These are phyloP conservation scores for Galeruca laticollis DNA, from an alignment of 2,888 invertebrate genomes.

Conservation along the genomic window DNA sequence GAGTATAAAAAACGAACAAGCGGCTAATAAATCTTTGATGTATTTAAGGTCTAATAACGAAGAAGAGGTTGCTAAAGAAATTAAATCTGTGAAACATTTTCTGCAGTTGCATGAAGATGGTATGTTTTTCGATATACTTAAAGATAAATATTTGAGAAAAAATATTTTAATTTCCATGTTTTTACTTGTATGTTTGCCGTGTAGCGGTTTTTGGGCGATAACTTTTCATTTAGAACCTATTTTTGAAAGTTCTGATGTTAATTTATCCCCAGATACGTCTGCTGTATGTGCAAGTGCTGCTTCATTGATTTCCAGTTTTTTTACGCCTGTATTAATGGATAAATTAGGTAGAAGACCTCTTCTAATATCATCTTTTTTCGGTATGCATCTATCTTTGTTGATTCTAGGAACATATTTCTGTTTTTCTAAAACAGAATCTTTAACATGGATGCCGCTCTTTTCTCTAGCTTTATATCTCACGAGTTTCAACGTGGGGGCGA, in stretches of 20 bases:
- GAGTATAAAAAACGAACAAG: conserved; percentile 70
- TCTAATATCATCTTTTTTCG: conserved; percentile 76
- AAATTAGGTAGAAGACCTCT: conserved; percentile 79
- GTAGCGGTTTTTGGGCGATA: conserved; percentile 70
- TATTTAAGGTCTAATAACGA: conserved; percentile 72
- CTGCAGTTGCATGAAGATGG: conserved; percentile 67
- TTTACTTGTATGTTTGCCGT: conserved; percentile 83
- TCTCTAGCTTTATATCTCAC: conserved; percentile 79
- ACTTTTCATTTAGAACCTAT: conserved; percentile 71
- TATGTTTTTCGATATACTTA: conserved; percentile 66
- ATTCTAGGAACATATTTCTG: conserved; percentile 67
- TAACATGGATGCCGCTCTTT: conserved; percentile 79
- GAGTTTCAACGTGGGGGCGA: conserved; percentile 70
- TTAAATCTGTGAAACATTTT: conserved; percentile 65
- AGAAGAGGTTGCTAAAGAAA: conserved; percentile 65
- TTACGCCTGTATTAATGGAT: conserved; percentile 83
- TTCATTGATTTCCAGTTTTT: conserved; percentile 78
- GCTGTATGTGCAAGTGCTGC: conserved; percentile 83
- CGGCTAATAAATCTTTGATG: conserved; percentile 71
- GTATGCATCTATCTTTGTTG: conserved; percentile 74
- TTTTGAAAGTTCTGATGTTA: conserved; percentile 75
- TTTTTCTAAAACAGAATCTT: conserved; percentile 60
- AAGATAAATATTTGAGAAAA: conserved; percentile 76
- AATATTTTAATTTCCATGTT: conserved; percentile 80
- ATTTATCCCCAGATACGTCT: conserved; percentile 73